Conservation (phyloP, 2,113 vertebrate species). For the Bos taurus region ARS-UCD2.0 NC_037328.1:152569501-152570000, state of each 20-base stretch:
- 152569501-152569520: background rate
- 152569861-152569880: background rate
- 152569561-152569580: background rate
- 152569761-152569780: background rate
- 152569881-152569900: accelerated
- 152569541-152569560: accelerated
- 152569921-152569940: accelerated
- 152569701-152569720: background rate
- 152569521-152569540: background rate
- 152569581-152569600: background rate
- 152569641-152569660: background rate
- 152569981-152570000: accelerated
- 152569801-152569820: background rate
- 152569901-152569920: background rate
- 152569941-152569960: background rate
- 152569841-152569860: background rate
- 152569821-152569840: background rate
- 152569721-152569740: background rate
- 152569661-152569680: background rate
- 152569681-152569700: background rate
- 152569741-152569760: background rate
- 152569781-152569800: background rate
- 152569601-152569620: background rate
- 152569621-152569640: background rate
- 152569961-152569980: background rate